Evolutionary conservation across 2,797 vertebrate species (phyloP).

Genomic region (Limnodromus scolopaceus): DNA sequence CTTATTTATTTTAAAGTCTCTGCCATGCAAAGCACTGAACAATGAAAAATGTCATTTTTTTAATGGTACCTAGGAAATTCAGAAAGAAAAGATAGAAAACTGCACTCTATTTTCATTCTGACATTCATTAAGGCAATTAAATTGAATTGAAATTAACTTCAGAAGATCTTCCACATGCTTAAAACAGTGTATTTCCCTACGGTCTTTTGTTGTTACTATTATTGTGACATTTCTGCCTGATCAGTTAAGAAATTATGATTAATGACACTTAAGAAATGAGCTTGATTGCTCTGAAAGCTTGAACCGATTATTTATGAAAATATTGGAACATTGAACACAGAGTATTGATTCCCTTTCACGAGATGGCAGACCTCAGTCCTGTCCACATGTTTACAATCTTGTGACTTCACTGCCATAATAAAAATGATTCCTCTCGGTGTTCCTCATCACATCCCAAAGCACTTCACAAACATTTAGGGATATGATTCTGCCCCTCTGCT

Average conservation of each 20-base stretch:
- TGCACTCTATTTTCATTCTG: neutral
- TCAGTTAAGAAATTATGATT: neutral
- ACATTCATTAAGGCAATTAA: constrained; percentile 29
- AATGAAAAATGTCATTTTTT: constrained; percentile 9
- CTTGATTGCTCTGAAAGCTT: neutral
- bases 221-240: neutral
- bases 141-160: constrained; percentile 5
- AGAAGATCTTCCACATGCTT: neutral
- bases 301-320: neutral
- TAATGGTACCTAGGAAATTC: neutral
- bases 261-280: neutral
- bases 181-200: neutral
- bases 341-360: neutral
- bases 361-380: neutral
- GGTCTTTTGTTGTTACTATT: neutral
- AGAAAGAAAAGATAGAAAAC: neutral
- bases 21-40: neutral
- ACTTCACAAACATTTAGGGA: neutral
- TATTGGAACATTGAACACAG: neutral
- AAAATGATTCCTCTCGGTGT: neutral
- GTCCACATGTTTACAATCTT: neutral
- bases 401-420: neutral
- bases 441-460: neutral
- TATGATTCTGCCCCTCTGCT: too few relatives aligned
- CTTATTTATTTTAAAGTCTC: constrained; percentile 50